Evolutionary conservation across 2,888 invertebrate species (phyloP), one percentile per base, ranked within the genome.

Genomic region (Zeuzera pyrina): DNA sequence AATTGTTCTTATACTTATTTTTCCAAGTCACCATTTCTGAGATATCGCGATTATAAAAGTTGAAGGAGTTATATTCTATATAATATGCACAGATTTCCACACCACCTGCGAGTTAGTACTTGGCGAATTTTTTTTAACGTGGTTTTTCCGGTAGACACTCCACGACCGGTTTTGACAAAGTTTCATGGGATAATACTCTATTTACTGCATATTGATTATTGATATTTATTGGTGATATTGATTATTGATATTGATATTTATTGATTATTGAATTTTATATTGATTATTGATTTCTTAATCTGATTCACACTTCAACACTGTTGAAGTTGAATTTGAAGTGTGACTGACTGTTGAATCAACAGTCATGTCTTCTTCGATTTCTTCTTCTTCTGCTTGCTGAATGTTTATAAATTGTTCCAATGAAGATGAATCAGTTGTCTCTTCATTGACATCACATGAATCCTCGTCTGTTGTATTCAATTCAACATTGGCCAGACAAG

Each of bases 1-100:
- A 29, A 12, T 34, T 31, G 15, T 29, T 8, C 19, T 6, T 19
- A 19, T 19, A 19, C 8, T 19, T 19, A 19, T 6, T 19, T 19
- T 19, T 19, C 8, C 8, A 19, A 8, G 8, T n/a, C n/a, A 19
- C 19, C 8, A 6, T 19, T 19, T 19, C 19, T 8, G 19, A 19
- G 19, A 8, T 8, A 19, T 19, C 19, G 19, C 19, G 19, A 19
- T 19, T 19, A 4, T 19, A 6, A 19, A 19, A 19, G 19, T 6
- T 19, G 19, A 19, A 19, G 8, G 19, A 6, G 19, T 27, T 12
- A 12, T 13, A n/a, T n/a, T n/a, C n/a, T n/a, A n/a, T n/a, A n/a
- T n/a, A n/a, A n/a, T n/a, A n/a, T n/a, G n/a, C n/a, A 27, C 4
- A 27, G 10, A 7, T 27, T 12, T 27, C 13, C 8, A 27, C 13